Percentiles rank a stretch among this genome's conserved stretches.
phyloP scores from a whole-genome alignment of 2,113 vertebrate genomes.

The Cynocephalus volans region DNA sequence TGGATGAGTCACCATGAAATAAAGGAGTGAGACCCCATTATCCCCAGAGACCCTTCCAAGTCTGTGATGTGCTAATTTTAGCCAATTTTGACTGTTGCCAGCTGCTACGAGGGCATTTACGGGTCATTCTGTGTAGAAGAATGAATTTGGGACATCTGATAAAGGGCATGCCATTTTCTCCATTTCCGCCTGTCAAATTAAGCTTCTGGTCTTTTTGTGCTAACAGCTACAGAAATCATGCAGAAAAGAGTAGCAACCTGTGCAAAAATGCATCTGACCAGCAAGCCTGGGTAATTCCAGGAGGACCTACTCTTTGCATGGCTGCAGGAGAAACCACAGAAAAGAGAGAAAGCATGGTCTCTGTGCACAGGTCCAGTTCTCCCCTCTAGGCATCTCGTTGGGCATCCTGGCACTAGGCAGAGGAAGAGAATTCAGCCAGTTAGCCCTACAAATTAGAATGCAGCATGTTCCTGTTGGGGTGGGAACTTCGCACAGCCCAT shows the following conservation, averaged over 20 bases:
- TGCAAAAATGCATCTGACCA: no score
- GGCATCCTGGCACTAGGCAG: no score
- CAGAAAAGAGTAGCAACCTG: rapidly evolving
- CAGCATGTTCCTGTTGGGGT: rapidly evolving
- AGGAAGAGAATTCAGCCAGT: neutral
- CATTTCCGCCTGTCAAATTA: neutral
- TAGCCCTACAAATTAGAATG: rapidly evolving
- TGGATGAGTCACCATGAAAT: rapidly evolving
- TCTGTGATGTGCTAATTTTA: rapidly evolving
- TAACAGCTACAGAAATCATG: rapidly evolving
- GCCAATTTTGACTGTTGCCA: neutral
- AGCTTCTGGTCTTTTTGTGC: neutral
- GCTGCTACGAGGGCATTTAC: rapidly evolving
- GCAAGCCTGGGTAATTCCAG: rapidly evolving
- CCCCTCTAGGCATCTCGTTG: rapidly evolving
- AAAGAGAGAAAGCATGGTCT: neutral
- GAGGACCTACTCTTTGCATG: rapidly evolving
- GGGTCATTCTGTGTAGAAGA: no score
- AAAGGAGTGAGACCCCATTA: rapidly evolving
- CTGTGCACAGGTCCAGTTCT: rapidly evolving
- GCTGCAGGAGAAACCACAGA: neutral
- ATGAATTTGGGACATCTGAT: neutral
- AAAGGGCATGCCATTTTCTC: rapidly evolving
- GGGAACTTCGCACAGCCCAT: rapidly evolving
- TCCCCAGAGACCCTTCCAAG: neutral